These are phyloP conservation scores for Tachina lurida DNA, from an alignment of 2,888 invertebrate genomes.

Conservation along the genomic window DNA sequence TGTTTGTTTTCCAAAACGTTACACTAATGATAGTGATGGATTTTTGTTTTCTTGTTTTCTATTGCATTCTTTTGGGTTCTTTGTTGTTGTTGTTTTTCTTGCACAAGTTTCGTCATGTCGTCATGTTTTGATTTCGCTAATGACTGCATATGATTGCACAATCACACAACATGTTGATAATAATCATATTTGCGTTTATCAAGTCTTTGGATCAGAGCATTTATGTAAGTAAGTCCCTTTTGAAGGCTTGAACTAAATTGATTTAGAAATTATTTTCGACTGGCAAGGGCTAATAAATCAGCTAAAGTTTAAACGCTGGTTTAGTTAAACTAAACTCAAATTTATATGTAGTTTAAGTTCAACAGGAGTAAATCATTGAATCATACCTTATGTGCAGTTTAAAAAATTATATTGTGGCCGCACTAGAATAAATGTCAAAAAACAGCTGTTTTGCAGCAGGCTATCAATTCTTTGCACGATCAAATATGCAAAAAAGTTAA, in stretches of 20 bases:
- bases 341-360: too few relatives aligned
- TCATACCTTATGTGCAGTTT: too few relatives aligned
- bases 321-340: too few relatives aligned
- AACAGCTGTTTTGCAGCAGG: too few relatives aligned
- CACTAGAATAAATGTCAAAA: too few relatives aligned
- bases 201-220: constrained; percentile 1
- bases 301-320: too few relatives aligned
- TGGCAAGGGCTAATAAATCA: too few relatives aligned
- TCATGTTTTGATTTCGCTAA: constrained; percentile 51
- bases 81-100: constrained; percentile 19
- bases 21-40: constrained; percentile 66
- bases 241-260: not conserved
- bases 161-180: constrained; percentile 36
- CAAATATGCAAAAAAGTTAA: too few relatives aligned
- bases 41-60: constrained; percentile 14
- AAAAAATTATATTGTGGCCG: too few relatives aligned
- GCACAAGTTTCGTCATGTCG: constrained; percentile 40
- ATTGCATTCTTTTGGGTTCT: not conserved
- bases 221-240: not conserved
- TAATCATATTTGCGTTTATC: constrained; percentile 53
- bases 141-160: constrained; percentile 55
- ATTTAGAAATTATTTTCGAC: not conserved
- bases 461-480: too few relatives aligned
- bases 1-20: constrained; percentile 68
- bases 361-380: too few relatives aligned